Evolutionary conservation across 2,797 vertebrate genomes (phyloP).

Genomic region (Microctenopoma lineatum): DNA sequence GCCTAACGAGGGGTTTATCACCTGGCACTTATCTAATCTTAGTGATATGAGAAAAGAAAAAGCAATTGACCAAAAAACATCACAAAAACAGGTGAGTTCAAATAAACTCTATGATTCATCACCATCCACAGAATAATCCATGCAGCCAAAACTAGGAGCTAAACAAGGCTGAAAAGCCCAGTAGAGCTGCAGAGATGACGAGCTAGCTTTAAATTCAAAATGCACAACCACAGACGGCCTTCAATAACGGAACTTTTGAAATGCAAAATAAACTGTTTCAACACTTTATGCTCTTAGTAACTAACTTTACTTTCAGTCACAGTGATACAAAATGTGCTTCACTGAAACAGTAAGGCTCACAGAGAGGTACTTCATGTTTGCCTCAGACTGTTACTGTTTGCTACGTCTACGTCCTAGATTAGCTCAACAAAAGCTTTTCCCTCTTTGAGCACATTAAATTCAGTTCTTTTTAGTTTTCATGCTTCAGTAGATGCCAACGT

Average conservation of each 20-base stretch:
- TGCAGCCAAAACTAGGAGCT: neutral
- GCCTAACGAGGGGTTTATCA: no score
- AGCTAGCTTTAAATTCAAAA: neutral
- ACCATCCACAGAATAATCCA: no score
- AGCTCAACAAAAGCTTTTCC: neutral
- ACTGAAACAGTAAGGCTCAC: neutral
- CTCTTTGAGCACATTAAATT: neutral
- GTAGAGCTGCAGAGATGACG: neutral
- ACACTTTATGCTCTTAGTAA: neutral
- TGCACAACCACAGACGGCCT: neutral
- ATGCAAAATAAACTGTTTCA: neutral
- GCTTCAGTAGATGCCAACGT: no score
- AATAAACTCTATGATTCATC: no score
- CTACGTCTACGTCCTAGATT: neutral
- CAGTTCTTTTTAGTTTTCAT: no score
- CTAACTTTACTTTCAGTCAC: neutral
- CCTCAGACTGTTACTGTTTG: neutral
- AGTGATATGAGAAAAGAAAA: no score
- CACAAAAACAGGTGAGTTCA: no score
- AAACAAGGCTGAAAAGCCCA: neutral
- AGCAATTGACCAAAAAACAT: no score
- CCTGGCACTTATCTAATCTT: no score
- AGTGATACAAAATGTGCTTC: neutral
- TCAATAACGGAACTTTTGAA: neutral
- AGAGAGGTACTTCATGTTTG: neutral